Evolutionary conservation across 92 coral and sea anemone species (phyloP).

Genomic region (Siderastrea radians): DNA sequence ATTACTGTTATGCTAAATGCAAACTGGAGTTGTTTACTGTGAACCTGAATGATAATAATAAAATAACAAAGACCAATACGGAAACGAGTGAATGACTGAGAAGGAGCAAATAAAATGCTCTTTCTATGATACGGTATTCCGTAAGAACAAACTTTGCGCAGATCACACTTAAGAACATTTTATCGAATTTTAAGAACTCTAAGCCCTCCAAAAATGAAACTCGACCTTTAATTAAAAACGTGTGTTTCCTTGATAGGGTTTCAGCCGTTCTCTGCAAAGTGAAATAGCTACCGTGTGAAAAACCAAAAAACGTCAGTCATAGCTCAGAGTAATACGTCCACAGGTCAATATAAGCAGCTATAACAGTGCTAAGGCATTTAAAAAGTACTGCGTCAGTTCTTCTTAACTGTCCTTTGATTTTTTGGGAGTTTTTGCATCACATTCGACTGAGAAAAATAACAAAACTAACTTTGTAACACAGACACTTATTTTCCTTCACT

Average conservation of each 20-base stretch:
- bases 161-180: background rate
- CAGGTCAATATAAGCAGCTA: too few species aligned
- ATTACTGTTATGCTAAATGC: too few species aligned
- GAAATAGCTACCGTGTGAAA: constrained; percentile 14
- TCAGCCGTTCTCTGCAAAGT: background rate
- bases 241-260: constrained; percentile 29
- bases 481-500: background rate
- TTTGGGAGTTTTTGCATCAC: too few species aligned
- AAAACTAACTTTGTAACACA: background rate
- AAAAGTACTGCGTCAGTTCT: too few species aligned
- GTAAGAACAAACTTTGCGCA: background rate
- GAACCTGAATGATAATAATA: too few species aligned
- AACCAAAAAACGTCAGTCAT: too few species aligned
- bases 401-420: too few species aligned
- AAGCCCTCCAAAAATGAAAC: constrained; percentile 2
- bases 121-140: background rate
- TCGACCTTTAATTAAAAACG: constrained; percentile 9
- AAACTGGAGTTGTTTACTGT: too few species aligned
- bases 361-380: too few species aligned
- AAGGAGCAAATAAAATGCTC: background rate
- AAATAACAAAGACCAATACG: background rate
- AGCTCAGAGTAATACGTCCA: background rate
- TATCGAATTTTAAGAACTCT: background rate
- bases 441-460: background rate
- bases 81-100: background rate